Evolutionary conservation across 2,888 invertebrate species (phyloP).

Genomic region (Lochmaea capreae): DNA sequence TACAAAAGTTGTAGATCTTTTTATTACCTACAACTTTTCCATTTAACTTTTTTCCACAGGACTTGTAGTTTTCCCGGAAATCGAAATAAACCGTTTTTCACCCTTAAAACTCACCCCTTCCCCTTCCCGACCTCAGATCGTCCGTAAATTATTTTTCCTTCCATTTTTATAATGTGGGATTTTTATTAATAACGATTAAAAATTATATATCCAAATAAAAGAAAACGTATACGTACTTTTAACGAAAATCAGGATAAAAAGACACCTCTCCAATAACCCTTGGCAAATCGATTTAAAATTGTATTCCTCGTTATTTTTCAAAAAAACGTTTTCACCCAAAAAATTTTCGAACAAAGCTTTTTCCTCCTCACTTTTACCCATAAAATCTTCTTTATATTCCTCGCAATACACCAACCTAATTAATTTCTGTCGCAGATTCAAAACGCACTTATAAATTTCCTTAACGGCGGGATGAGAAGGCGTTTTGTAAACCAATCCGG

Average conservation of each 20-base stretch:
- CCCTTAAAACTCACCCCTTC: too few species aligned
- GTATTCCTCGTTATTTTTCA: conserved; percentile 49
- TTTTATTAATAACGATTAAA: too few species aligned
- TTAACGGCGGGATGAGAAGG: conserved; percentile 53
- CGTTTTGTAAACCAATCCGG: conserved; percentile 65
- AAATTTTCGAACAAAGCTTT: conserved; percentile 37
- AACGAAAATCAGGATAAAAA: conserved; percentile 68
- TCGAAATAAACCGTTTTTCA: too few species aligned
- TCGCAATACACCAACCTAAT: conserved; percentile 53
- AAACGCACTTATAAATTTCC: conserved; percentile 60
- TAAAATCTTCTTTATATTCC: conserved; percentile 45
- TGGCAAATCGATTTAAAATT: conserved; percentile 61
- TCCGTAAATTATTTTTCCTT: too few species aligned
- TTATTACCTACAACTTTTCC: too few species aligned
- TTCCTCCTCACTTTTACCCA: conserved; percentile 46
- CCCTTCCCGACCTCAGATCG: too few species aligned
- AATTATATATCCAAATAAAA: too few species aligned
- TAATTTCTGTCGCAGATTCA: conserved; percentile 57
- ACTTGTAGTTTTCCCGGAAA: too few species aligned
- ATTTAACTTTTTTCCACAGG: too few species aligned
- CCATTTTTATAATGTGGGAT: too few species aligned
- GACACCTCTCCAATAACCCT: conserved; percentile 65
- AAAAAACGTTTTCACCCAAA: conserved; percentile 40
- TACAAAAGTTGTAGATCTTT: too few species aligned
- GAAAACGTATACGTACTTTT: conserved; percentile 61